Evolutionary conservation across 1,140 invertebrate genomes (phyloP).

Genomic region (Berghia stephanieae): DNA sequence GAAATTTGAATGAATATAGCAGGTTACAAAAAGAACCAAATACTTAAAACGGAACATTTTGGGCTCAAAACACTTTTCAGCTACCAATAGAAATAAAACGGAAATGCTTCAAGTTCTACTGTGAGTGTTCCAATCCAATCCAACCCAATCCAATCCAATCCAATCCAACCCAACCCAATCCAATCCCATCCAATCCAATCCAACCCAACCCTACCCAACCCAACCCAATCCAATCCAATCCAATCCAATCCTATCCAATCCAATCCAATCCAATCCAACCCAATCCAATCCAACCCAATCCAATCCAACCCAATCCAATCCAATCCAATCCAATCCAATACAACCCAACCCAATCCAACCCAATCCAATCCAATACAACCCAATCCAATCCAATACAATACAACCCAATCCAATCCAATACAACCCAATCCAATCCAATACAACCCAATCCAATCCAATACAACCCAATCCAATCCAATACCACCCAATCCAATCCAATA

Average conservation of each 20-base stretch:
- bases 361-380: background rate
- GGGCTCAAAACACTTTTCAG: too few species aligned
- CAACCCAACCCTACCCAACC: conserved; percentile 30
- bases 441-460: too few species aligned
- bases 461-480: background rate
- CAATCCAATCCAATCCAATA: conserved; percentile 24
- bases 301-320: conserved; percentile 17
- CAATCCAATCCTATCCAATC: conserved; percentile 31
- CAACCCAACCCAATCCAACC: conserved; percentile 7
- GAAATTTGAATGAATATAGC: too few species aligned
- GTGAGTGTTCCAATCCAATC: conserved; percentile 4
- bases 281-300: conserved; percentile 22
- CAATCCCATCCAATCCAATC: conserved; percentile 31
- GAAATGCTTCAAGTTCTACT: background rate
- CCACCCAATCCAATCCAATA: too few species aligned
- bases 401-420: background rate
- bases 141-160: conserved; percentile 19
- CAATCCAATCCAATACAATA: background rate
- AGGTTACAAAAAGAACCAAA: too few species aligned
- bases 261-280: conserved; percentile 12
- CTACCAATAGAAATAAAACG: too few species aligned
- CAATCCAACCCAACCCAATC: conserved; percentile 26
- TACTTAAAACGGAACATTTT: too few species aligned
- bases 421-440: background rate
- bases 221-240: conserved; percentile 32